Evolutionary conservation across 2,113 vertebrate species (phyloP), one percentile per base, ranked within the genome.

Genomic region (Vulpes lagopus): DNA sequence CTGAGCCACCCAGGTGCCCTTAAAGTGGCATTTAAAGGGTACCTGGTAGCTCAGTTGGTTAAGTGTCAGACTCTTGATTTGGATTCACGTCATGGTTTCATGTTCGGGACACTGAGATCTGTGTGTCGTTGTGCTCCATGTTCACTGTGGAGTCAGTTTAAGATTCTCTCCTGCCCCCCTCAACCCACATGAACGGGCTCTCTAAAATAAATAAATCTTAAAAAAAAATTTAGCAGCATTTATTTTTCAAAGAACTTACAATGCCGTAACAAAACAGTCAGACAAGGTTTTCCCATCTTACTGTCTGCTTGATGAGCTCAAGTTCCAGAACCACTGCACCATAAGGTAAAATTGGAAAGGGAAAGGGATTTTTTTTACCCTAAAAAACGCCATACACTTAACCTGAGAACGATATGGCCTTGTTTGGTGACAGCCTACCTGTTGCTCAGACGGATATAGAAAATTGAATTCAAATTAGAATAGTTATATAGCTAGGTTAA

Each of bases 251-350:
- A 82, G 4, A 87, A 86, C 49, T 85, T 92, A 76, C 62, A 8
- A 89, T 88, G 65, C 23, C 79, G 4, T 83, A 81, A 90, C 51
- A 92, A 95, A 97, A 91, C 51, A 89, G 17, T 94, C 83, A 92
- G 89, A 82, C 23, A 83, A 89, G 19, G 25, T 86, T 95, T 81
- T 88, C 64, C 3, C 53, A 84, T 89, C 43, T 94, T 49, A 94
- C 32, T 93, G 38, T 87, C 60, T 59, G 1, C 38, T 51, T 93
- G 57, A 57, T 67, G 25, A 94, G 79, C 76, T 96, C 74, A 94
- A 62, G 57, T 84, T 93, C 30, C 94, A 96, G 67, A 86, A 79
- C 15, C 10, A 81, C 12, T 84, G 53, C 53, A 81, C 19, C 32
- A 38, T 9, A 53, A 96, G n/a, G 51, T 74, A 84, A 85, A 76